Evolutionary conservation across 2,797 vertebrate genomes (phyloP).

Genomic region (Trachurus trachurus): DNA sequence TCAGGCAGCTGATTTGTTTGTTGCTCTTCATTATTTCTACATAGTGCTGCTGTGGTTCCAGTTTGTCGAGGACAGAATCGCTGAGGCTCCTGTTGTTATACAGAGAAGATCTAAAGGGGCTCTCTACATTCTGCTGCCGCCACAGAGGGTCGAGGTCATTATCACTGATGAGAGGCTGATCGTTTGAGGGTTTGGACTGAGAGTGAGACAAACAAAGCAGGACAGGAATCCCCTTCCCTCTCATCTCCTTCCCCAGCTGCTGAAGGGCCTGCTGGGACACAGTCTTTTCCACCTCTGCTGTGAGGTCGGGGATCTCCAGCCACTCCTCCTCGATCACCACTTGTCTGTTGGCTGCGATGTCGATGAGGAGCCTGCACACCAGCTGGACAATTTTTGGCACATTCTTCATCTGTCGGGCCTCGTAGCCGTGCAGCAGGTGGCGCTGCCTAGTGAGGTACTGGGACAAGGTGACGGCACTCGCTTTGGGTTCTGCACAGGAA

Average conservation of each 20-base stretch:
- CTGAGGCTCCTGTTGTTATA: conserved; percentile 86
- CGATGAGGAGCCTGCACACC: conserved; percentile 90
- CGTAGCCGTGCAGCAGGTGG: conserved; percentile 96
- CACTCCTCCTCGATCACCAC: conserved; percentile 84
- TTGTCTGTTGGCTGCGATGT: conserved; percentile 92
- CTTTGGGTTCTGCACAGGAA: conserved; percentile 90
- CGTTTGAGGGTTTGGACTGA: conserved; percentile 51
- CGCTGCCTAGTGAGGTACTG: conserved; percentile 96
- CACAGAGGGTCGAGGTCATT: conserved; percentile 88
- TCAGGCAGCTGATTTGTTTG: conserved; percentile 65
- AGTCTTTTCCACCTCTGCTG: conserved; percentile 93
- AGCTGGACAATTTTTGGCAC: conserved; percentile 96
- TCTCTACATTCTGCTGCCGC: conserved; percentile 82
- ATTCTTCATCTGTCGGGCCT: conserved; percentile 94
- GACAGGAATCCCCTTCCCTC: conserved; percentile 86
- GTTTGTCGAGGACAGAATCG: conserved; percentile 90
- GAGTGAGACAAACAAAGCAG: conserved; percentile 65
- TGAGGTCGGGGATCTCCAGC: conserved; percentile 89
- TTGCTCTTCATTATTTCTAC: conserved; percentile 79
- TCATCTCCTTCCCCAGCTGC: conserved; percentile 89
- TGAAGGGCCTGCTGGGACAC: conserved; percentile 91
- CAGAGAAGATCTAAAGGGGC: conserved; percentile 78
- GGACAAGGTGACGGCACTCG: conserved; percentile 89
- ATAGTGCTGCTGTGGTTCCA: conserved; percentile 71
- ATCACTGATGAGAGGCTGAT: conserved; percentile 80